Percentiles rank a stretch among this genome's conserved stretches.
These are phyloP conservation scores for Rhimphoctona megacephalus DNA, from an alignment of 2,888 invertebrate species.

Conservation along the genomic window DNA sequence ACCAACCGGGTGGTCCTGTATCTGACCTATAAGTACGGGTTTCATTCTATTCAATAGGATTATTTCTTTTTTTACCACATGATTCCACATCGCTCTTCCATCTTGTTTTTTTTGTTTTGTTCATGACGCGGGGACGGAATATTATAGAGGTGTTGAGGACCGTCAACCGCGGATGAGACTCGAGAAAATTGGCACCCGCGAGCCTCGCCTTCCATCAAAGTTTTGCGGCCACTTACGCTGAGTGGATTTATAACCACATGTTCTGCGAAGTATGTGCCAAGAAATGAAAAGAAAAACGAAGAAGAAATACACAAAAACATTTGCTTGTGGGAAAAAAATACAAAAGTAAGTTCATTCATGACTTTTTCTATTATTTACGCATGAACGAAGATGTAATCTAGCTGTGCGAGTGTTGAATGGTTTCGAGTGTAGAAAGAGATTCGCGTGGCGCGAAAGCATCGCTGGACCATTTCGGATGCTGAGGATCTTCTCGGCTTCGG, in stretches of 20 bases:
- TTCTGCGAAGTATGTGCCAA: slow-evolving; percentile 43
- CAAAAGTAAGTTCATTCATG: neutral
- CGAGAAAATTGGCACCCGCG: slow-evolving; percentile 56
- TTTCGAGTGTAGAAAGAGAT: neutral
- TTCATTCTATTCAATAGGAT: slow-evolving; percentile 39
- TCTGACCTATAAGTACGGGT: slow-evolving; percentile 44
- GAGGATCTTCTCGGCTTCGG: neutral
- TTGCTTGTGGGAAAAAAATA: neutral
- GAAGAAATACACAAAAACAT: neutral
- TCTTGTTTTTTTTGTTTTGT: slow-evolving; percentile 6
- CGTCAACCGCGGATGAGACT: slow-evolving; percentile 50
- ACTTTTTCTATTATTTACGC: neutral
- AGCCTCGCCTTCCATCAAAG: slow-evolving; percentile 29
- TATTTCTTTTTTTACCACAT: slow-evolving; percentile 8
- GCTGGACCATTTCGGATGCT: slow-evolving; percentile 9
- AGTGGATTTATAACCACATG: slow-evolving; percentile 46
- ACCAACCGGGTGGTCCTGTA: slow-evolving; percentile 47
- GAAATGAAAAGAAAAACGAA: slow-evolving; percentile 5
- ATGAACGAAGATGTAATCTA: neutral
- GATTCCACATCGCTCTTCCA: neutral
- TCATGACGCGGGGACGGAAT: slow-evolving; percentile 35
- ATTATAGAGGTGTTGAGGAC: slow-evolving; percentile 52
- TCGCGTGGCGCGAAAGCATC: neutral
- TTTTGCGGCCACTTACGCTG: slow-evolving; percentile 48
- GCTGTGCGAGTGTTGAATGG: neutral